Conservation (phyloP, 2,888 invertebrate genomes). For the Diloba caeruleocephala region DNA sequence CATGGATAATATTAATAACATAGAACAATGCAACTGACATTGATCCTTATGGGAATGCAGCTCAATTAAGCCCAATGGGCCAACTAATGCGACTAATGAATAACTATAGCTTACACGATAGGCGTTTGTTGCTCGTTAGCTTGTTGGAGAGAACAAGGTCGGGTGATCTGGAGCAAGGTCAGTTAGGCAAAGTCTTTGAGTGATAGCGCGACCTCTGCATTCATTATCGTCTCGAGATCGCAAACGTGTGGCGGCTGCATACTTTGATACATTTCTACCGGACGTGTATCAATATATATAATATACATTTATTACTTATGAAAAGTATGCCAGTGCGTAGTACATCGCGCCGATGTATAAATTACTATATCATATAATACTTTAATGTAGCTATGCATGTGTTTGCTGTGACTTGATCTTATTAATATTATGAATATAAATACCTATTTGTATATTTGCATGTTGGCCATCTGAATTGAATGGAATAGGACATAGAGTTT, state of each 20-base stretch:
- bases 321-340: conserved; percentile 10
- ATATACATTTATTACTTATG: conserved; percentile 11
- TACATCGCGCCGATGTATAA: conserved; percentile 33
- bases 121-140: conserved; percentile 72
- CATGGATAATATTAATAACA: conserved; percentile 41
- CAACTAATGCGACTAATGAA: conserved; percentile 74
- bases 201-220: conserved; percentile 85
- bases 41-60: conserved; percentile 71
- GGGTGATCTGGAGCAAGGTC: conserved; percentile 84
- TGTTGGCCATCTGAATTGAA: too few species aligned
- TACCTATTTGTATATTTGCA: too few species aligned
- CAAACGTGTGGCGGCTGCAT: conserved; percentile 54
- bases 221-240: conserved; percentile 75
- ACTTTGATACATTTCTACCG: conserved; percentile 40
- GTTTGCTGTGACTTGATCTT: conserved; percentile 6
- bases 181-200: conserved; percentile 77
- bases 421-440: not conserved
- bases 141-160: conserved; percentile 80
- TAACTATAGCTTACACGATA: conserved; percentile 68
- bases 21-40: conserved; percentile 57
- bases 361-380: conserved; percentile 20
- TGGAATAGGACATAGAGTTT: too few species aligned
- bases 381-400: conserved; percentile 27
- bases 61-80: conserved; percentile 76
- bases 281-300: conserved; percentile 16